phyloP scores from a whole-genome alignment of 2,797 vertebrate species.

The Streptopelia turtur region DNA sequence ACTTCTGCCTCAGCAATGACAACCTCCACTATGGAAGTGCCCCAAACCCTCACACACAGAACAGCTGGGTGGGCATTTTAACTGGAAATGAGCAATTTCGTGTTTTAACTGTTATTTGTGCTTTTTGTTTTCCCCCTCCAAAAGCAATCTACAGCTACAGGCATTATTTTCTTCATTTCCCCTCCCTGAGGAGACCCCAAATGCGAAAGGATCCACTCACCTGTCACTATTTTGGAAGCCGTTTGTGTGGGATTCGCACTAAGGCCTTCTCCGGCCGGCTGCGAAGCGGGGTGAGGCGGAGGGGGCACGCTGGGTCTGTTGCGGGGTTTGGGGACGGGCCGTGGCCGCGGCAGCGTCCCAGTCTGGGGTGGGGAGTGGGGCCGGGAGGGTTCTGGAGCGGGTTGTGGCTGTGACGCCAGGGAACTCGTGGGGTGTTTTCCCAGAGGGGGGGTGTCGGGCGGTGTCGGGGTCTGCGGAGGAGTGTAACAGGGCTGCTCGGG shows the following conservation, averaged over 20 bases:
- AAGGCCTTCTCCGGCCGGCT: slow-evolving; percentile 38
- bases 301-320: slow-evolving; percentile 92
- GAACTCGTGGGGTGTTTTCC: slow-evolving; percentile 52
- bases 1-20: background rate
- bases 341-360: slow-evolving; percentile 85
- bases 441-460: slow-evolving; percentile 88
- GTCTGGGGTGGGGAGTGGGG: slow-evolving; percentile 73
- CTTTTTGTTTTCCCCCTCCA: background rate
- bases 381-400: slow-evolving; percentile 52
- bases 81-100: background rate
- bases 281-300: slow-evolving; percentile 86
- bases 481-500: slow-evolving; percentile 76
- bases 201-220: slow-evolving; percentile 74
- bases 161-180: background rate
- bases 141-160: background rate
- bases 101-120: background rate
- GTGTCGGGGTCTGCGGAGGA: slow-evolving; percentile 88
- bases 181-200: accelerated
- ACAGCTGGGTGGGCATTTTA: background rate
- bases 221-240: slow-evolving; percentile 88
- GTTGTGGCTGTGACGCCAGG: background rate
- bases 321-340: slow-evolving; percentile 92
- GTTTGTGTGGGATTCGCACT: slow-evolving; percentile 75
- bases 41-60: background rate
- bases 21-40: background rate